Base-by-base conservation (phyloP, 2,797 vertebrate species). In the Delichon dasypus region DNA sequence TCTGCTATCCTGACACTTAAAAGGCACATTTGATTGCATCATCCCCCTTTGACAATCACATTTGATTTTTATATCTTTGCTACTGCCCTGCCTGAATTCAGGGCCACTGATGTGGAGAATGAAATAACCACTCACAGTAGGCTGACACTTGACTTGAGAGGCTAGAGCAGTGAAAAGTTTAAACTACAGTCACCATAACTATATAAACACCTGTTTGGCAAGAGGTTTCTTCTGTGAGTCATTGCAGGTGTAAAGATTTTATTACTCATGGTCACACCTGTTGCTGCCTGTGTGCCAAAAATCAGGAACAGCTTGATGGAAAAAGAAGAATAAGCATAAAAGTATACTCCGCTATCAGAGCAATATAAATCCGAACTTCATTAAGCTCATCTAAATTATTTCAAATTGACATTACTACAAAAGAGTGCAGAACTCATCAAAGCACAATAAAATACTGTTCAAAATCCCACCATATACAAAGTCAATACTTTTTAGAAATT, bases 181-280 rank as follows among this genome's bases (percentile, higher is more conserved):
- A 58, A 93, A 82, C 66, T 27, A 83, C 66, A 93, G 80, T 55
- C 93, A 78, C 80, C 38, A 47, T 89, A 95, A 87, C 91, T 88
- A 48, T 53, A 80, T 85, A 93, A 88, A 95, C 95, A 97, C 91
- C 95, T 96, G 95, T 78, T 95, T 96, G 94, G 95, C 94, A 95
- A 89, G 75, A 45, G 42, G 22, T 75, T 89, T 93, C 84, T 53
- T 53, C 85, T 90, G 50, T 95, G 93, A 94, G 78, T 94, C 91
- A 95, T 72, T 82, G 94, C 95, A 96, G 94, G 94, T 97, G 92
- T 96, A 91, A 91, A 94, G 89, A 91, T 94, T 96, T 96, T 97
- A 94, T 92, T 95, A 90, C 75, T 91, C 88, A 55, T 70, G 80
- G 82, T 88, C 89, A 91, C 93, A 95, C 93, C 96, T 95, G 94